Conservation (phyloP, 2,888 invertebrate genomes). For the Hypselothyrea guttata region DNA sequence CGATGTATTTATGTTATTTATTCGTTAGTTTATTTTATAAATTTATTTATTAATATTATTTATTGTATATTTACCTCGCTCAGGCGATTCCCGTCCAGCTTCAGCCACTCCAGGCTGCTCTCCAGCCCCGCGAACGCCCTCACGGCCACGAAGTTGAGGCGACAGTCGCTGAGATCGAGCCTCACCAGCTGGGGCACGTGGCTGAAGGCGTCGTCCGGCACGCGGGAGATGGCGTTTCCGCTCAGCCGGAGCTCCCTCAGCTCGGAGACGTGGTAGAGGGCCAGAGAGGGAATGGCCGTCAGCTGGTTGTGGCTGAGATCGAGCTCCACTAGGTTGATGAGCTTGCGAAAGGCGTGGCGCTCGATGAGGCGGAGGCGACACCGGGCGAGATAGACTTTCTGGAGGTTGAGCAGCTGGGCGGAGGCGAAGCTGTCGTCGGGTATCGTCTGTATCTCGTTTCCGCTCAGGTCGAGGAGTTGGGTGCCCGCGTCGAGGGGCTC, state of each 20-base stretch:
- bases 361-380: constrained; percentile 88
- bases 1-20: too few relatives aligned
- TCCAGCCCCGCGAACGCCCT: constrained; percentile 89
- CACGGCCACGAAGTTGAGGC: constrained; percentile 86
- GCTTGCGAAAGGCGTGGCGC: constrained; percentile 88
- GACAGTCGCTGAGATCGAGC: constrained; percentile 89
- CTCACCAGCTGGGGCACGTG: constrained; percentile 87
- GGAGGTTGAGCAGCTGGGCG: constrained; percentile 90
- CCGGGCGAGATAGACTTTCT: constrained; percentile 89
- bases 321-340: constrained; percentile 91
- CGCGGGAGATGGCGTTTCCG: constrained; percentile 88
- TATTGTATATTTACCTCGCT: too few relatives aligned
- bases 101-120: constrained; percentile 88
- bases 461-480: constrained; percentile 90
- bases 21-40: too few relatives aligned
- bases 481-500: constrained; percentile 89
- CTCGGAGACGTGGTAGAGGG: constrained; percentile 88
- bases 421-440: constrained; percentile 89
- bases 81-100: constrained; percentile 89
- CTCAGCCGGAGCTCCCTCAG: constrained; percentile 88
- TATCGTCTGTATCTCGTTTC: constrained; percentile 87
- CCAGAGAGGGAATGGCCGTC: constrained; percentile 87
- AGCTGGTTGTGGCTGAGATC: constrained; percentile 90
- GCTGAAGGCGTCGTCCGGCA: constrained; percentile 87
- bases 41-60: too few relatives aligned